Conservation (phyloP, 2,797 vertebrate genomes). For the Hafferia zeledoni region DNA sequence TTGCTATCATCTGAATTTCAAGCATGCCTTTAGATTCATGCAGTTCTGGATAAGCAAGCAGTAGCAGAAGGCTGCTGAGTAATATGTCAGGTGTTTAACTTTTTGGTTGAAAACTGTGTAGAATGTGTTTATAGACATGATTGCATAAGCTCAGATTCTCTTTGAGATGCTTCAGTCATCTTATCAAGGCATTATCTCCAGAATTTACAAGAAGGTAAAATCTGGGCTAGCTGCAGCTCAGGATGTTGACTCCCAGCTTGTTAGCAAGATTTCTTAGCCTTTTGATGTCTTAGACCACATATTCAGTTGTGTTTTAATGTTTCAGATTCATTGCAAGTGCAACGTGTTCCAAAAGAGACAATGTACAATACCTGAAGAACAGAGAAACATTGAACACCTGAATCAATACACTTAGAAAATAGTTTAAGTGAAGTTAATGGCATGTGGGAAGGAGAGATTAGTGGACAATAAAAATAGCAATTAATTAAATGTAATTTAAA, state of each 20-base stretch:
- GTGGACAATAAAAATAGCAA: background rate
- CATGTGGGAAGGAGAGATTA: background rate
- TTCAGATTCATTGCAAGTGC: background rate
- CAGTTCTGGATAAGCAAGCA: background rate
- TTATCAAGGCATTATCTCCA: background rate
- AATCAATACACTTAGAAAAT: background rate
- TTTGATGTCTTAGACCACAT: background rate
- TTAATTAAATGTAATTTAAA: background rate
- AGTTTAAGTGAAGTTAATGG: background rate
- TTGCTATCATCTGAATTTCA: background rate
- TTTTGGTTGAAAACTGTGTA: background rate
- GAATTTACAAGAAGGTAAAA: background rate
- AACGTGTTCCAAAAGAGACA: background rate
- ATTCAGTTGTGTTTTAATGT: background rate
- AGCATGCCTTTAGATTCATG: background rate
- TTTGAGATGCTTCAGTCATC: background rate
- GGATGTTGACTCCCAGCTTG: background rate
- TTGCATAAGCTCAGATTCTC: background rate
- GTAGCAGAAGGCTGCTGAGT: background rate
- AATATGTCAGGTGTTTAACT: background rate
- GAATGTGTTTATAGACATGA: background rate
- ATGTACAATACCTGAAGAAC: background rate
- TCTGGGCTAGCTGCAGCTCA: background rate
- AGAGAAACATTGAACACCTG: background rate
- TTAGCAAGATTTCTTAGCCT: background rate